Evolutionary conservation across 2,888 invertebrate genomes (phyloP).

Genomic region (Cheilosia scutellata): DNA sequence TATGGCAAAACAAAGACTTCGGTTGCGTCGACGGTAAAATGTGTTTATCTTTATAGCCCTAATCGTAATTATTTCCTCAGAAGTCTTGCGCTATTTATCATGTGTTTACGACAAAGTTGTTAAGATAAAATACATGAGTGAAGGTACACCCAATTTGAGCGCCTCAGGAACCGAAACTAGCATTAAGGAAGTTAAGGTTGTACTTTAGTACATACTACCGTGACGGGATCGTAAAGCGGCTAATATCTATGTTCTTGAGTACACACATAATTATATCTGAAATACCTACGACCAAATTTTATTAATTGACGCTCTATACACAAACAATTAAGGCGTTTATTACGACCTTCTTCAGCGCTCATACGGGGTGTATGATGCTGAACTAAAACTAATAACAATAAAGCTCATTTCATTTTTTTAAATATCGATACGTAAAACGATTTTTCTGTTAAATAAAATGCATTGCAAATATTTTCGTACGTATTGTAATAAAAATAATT

Average conservation of each 20-base stretch:
- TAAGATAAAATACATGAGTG: constrained; percentile 18
- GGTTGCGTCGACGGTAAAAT: not conserved
- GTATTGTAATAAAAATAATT: no score
- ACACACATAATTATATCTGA: not conserved
- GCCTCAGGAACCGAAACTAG: not conserved
- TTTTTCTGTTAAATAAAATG: no score
- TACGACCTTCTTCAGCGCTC: no score
- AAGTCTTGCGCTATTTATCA: not conserved
- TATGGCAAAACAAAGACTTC: constrained; percentile 1
- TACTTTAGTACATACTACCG: not conserved
- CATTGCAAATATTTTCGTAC: no score
- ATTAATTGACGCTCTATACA: no score
- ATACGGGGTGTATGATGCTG: no score
- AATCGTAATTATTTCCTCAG: not conserved
- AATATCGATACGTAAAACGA: no score
- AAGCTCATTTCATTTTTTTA: no score
- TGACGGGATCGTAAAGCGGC: not conserved
- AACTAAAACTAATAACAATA: no score
- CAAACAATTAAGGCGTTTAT: no score
- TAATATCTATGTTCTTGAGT: no score
- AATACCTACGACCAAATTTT: not conserved
- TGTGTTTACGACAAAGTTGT: not conserved
- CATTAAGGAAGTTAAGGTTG: no score
- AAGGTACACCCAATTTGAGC: not conserved
- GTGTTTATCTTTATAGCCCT: constrained; percentile 10